Conservation (phyloP, 2,113 vertebrate genomes). For the Chaenocephalus aceratus region DNA sequence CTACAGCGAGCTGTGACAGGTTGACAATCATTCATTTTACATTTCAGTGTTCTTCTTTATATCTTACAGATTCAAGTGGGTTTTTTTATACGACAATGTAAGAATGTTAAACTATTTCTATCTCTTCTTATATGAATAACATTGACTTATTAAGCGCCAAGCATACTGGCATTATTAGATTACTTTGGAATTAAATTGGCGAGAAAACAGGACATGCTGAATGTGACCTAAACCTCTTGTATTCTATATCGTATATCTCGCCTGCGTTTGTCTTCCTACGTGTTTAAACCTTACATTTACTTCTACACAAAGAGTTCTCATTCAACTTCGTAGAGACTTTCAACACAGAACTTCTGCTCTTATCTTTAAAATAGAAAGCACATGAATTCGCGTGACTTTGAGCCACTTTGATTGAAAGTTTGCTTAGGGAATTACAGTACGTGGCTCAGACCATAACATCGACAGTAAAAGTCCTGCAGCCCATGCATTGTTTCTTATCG, state of each 20-base stretch:
- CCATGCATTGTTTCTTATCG: no score
- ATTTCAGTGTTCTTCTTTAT: background rate
- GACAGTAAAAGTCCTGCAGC: no score
- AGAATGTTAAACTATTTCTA: background rate
- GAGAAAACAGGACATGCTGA: no score
- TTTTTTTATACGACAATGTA: background rate
- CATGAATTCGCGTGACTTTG: constrained; percentile 1
- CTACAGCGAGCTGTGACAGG: background rate
- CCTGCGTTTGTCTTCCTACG: no score
- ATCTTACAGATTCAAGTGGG: background rate
- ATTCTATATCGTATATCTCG: no score
- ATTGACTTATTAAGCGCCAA: background rate
- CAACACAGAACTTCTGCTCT: background rate
- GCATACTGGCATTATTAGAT: no score
- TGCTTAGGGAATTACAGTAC: background rate
- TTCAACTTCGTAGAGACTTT: background rate
- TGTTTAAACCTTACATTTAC: background rate
- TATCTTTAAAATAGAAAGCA: constrained; percentile 15
- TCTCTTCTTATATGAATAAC: background rate
- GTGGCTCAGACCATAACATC: background rate
- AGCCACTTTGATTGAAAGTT: constrained; percentile 27
- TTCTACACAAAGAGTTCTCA: background rate
- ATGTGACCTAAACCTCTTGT: no score
- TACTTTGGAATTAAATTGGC: no score
- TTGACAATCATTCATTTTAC: background rate